Conservation (phyloP, 2,888 invertebrate genomes). For the Horisme vitalbata region DNA sequence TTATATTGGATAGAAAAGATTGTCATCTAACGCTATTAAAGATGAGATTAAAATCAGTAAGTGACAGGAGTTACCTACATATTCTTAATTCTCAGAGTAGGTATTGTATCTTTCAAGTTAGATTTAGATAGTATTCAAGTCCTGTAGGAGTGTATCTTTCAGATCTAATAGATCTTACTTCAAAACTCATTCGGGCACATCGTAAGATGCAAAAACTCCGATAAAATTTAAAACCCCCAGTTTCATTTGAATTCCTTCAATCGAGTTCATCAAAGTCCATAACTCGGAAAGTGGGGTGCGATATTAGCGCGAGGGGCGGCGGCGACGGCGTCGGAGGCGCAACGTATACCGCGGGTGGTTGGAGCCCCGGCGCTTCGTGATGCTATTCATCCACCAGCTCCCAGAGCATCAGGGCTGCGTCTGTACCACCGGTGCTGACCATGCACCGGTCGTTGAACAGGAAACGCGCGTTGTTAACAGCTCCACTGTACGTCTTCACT, state of each 20-base stretch:
- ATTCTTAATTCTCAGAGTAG: no score
- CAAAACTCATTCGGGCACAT: conserved; percentile 2
- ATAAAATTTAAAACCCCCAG: conserved; percentile 16
- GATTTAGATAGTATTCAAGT: no score
- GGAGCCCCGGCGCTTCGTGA: conserved; percentile 55
- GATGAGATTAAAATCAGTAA: background rate
- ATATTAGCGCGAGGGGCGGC: conserved; percentile 53
- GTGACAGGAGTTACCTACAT: no score
- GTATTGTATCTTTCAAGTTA: no score
- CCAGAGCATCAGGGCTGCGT: conserved; percentile 96
- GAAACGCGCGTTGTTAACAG: conserved; percentile 91
- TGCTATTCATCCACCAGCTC: conserved; percentile 91
- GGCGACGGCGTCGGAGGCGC: conserved; percentile 72
- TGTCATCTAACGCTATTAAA: background rate
- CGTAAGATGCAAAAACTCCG: conserved; percentile 18
- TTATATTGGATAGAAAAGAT: background rate
- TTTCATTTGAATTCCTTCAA: conserved; percentile 44
- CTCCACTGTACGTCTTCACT: conserved; percentile 93
- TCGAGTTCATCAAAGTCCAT: conserved; percentile 71
- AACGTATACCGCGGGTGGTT: conserved; percentile 62
- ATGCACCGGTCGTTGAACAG: conserved; percentile 93
- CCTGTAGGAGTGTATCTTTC: conserved; percentile 1
- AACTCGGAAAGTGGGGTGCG: conserved; percentile 61
- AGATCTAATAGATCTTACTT: conserved; percentile 7
- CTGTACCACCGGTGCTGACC: conserved; percentile 93